Base-by-base conservation (phyloP, 2,888 invertebrate genomes). In the Urechis unicinctus region DNA sequence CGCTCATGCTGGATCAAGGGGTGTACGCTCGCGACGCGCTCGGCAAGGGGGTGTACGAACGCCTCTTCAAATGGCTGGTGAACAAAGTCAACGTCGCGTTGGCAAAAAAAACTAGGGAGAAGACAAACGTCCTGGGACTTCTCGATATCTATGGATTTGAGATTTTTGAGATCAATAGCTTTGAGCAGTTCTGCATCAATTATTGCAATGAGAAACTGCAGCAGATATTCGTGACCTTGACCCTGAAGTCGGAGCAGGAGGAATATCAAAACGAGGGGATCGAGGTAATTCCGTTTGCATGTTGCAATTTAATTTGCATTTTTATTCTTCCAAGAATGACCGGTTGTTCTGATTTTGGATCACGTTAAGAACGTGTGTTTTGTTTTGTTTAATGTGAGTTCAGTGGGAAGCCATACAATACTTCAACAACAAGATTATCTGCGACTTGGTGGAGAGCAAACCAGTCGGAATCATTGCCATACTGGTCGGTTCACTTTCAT, bases 151-250 rank as follows among this genome's bases (percentile, higher is more conserved):
- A 94, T 69, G 94, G 93, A 50, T 94, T 94, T 74, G 93, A 94
- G 79, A 91, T 94, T 63, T 92, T 94, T 81, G 85, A 88, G 52
- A 87, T 85, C 65, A 94, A 94, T 74, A 88, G 72, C 53, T 73
- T 72, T 67, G 72, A 71, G 77, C 93, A 94, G 79, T 89, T 94
- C 76, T 93, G 93, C 81, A 94, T 94, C 61, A 94, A 94, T 80
- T 93, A 89, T 81, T 94, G 93, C 78, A 94, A 94, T 75, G 93
- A 94, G 80, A 94, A 94, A 78, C 82, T 94, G 59, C 93, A 94
- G 75, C 93, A 94, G 78, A 80, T 94, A 59, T 94, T 94, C 79
- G 93, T 94, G 72, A 64, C 92, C 77, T 79, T 93, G 70, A 93
- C 93, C 0, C 79, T 94, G 43, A 89, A 89, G 73, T 89, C 89